phyloP scores from a whole-genome alignment of 2,113 vertebrate species.

The Leptodactylus fuscus region DNA sequence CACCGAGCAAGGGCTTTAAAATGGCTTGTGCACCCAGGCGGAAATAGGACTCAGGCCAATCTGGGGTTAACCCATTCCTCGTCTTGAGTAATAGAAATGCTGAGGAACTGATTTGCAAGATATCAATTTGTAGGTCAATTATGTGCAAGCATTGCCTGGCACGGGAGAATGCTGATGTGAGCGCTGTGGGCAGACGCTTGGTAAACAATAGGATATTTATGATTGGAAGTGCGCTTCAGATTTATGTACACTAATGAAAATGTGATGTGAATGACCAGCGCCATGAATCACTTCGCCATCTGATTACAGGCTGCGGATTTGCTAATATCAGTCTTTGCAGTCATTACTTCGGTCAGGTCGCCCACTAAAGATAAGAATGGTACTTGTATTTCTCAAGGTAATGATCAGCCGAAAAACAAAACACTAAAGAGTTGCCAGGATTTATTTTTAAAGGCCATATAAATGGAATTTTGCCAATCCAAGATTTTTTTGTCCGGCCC shows the following conservation, averaged over 20 bases:
- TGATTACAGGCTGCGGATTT: neutral
- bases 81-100: neutral
- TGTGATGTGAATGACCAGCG: neutral
- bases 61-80: neutral
- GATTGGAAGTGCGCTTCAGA: neutral
- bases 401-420: neutral
- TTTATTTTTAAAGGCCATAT: too few relatives aligned
- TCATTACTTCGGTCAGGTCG: neutral
- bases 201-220: neutral
- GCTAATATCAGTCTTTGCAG: neutral
- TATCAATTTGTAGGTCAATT: slow-evolving; percentile 14
- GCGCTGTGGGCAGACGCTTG: neutral
- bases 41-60: neutral
- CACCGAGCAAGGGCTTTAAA: neutral
- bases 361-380: neutral
- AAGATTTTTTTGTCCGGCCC: too few relatives aligned
- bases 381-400: neutral
- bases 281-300: neutral
- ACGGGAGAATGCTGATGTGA: neutral
- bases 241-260: neutral
- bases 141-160: neutral
- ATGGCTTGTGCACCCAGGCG: neutral
- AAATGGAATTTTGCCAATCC: too few relatives aligned
- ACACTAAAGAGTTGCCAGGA: too few relatives aligned
- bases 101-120: neutral